phyloP scores from a whole-genome alignment of 2,113 vertebrate genomes.

The Notarius lentiginosus region DNA sequence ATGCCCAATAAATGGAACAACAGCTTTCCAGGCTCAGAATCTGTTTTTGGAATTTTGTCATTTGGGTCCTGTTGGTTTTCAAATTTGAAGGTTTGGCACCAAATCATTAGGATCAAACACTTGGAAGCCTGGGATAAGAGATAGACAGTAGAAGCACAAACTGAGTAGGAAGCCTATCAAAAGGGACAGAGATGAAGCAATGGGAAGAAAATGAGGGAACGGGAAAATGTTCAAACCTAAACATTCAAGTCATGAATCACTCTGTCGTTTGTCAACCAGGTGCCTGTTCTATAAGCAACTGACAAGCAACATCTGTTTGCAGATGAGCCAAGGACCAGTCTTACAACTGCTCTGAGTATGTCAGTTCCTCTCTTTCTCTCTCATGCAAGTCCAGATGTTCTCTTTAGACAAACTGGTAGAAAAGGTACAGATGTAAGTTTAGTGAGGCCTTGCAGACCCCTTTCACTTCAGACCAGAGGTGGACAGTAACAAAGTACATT shows the following conservation, averaged over 20 bases:
- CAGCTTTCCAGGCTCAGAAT: constrained; percentile 21
- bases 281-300: constrained; percentile 73
- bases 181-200: constrained; percentile 26
- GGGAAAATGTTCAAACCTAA: background rate
- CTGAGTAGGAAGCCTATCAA: constrained; percentile 25
- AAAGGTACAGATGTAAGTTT: background rate
- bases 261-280: constrained; percentile 67
- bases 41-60: constrained; percentile 55
- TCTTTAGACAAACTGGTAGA: background rate
- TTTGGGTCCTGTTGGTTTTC: constrained; percentile 50
- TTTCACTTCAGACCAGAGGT: background rate
- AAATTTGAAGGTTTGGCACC: constrained; percentile 50
- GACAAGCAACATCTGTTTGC: constrained; percentile 81
- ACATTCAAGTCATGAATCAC: constrained; percentile 49
- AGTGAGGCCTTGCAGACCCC: background rate
- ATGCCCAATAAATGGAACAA: constrained; percentile 38
- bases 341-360: constrained; percentile 62
- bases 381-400: constrained; percentile 25
- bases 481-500: background rate
- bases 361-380: constrained; percentile 24
- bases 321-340: constrained; percentile 72
- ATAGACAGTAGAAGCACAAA: constrained; percentile 24
- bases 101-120: constrained; percentile 43
- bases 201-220: constrained; percentile 16
- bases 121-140: constrained; percentile 41